phyloP scores from a whole-genome alignment of 2,797 vertebrate genomes.

The Phataginus tetradactyla region DNA sequence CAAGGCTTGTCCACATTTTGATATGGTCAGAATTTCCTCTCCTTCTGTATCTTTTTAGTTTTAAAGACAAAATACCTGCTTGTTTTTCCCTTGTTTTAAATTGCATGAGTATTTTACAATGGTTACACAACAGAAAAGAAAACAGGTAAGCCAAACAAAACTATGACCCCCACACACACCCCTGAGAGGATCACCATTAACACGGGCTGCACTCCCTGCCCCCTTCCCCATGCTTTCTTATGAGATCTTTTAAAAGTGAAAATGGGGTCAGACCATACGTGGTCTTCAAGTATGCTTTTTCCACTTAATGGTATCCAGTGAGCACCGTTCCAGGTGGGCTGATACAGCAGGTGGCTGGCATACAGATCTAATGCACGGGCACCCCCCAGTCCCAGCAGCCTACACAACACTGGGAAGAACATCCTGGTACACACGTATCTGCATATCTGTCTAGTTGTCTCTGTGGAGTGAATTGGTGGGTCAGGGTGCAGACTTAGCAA shows the following conservation, averaged over 20 bases:
- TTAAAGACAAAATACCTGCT: neutral
- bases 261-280: neutral
- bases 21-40: neutral
- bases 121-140: neutral
- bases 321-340: neutral
- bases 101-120: neutral
- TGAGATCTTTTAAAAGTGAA: neutral
- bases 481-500: neutral
- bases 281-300: no score
- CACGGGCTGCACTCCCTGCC: accelerated
- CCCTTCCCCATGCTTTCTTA: neutral
- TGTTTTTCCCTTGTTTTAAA: neutral
- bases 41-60: neutral
- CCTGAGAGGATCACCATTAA: neutral
- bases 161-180: neutral
- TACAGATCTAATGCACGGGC: neutral
- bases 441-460: accelerated
- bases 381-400: neutral
- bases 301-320: accelerated
- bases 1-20: neutral
- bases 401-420: accelerated
- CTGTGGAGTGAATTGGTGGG: neutral
- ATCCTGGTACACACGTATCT: accelerated
- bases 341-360: accelerated
- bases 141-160: neutral